A percentile compares a stretch with the other conserved stretches of the same genome.
Evolutionary conservation across 2,113 vertebrate genomes (phyloP).

Genomic region (Rostratula benghalensis): DNA sequence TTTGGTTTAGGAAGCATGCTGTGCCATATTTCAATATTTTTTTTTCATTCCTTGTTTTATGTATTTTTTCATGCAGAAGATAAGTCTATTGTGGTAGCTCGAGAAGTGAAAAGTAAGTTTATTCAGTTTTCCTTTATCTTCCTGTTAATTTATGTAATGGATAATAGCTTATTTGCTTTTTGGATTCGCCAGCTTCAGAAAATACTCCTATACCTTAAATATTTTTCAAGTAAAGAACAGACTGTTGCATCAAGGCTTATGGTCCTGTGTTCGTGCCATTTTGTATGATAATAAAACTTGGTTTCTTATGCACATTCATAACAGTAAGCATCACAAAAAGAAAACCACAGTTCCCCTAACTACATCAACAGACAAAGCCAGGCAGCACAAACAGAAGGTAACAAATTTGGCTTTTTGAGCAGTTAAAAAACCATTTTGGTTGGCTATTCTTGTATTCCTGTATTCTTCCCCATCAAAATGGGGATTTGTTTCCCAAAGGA

Average conservation of each 20-base stretch:
- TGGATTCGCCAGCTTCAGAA: neutral
- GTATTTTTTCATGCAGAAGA: constrained; percentile 54
- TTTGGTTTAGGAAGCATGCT: neutral
- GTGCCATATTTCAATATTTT: constrained; percentile 2
- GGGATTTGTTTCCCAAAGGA: neutral
- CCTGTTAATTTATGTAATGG: constrained; percentile 45
- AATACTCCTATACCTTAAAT: neutral
- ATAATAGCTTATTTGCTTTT: constrained; percentile 29
- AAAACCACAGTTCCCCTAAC: neutral
- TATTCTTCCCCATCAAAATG: neutral
- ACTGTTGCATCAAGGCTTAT: neutral
- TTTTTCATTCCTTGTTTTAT: constrained; percentile 1
- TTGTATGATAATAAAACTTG: neutral
- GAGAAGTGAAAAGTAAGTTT: constrained; percentile 62
- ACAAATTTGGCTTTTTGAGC: neutral
- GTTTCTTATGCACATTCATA: neutral
- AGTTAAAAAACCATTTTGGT: neutral
- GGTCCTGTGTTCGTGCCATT: neutral
- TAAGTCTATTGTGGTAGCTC: constrained; percentile 35
- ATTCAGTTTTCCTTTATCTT: constrained; percentile 31
- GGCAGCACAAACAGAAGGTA: neutral
- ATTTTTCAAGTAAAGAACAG: neutral
- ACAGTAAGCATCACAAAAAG: neutral
- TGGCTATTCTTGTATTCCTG: neutral
- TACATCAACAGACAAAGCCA: neutral